Evolutionary conservation across 2,797 vertebrate species (phyloP).

Genomic region (Caiman crocodilus): DNA sequence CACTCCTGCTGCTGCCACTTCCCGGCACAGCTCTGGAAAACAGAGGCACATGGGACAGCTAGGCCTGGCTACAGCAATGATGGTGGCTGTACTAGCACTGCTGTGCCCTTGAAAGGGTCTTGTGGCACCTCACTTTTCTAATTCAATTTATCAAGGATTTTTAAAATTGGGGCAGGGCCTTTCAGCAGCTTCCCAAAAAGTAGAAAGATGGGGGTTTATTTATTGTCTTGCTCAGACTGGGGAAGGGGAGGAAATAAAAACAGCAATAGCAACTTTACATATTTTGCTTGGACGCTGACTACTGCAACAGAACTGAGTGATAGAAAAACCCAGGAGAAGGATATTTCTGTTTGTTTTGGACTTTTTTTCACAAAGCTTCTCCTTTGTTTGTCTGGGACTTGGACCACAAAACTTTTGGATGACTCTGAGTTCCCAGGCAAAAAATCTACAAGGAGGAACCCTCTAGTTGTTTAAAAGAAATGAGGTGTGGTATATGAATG

Average conservation of each 20-base stretch:
- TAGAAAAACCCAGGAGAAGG: not conserved
- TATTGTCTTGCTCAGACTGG: not conserved
- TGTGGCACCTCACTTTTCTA: no score
- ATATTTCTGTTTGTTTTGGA: accelerated
- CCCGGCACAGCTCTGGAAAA: no score
- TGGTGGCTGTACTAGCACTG: no score
- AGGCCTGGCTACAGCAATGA: no score
- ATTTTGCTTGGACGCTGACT: not conserved
- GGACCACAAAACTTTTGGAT: not conserved
- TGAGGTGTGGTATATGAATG: not conserved
- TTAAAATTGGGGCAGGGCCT: not conserved
- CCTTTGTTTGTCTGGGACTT: not conserved
- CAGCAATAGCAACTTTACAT: not conserved
- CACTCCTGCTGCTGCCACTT: no score
- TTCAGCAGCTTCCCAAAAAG: not conserved
- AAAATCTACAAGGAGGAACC: not conserved
- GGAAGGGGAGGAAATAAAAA: not conserved
- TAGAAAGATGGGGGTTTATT: not conserved
- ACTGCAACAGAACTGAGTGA: not conserved
- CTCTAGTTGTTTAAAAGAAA: not conserved
- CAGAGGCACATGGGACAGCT: no score
- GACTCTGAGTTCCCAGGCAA: not conserved
- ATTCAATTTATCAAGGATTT: no score
- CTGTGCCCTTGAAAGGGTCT: no score
- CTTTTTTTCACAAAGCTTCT: not conserved